Evolutionary conservation across 2,888 invertebrate species (phyloP).

Genomic region (Dione juno): DNA sequence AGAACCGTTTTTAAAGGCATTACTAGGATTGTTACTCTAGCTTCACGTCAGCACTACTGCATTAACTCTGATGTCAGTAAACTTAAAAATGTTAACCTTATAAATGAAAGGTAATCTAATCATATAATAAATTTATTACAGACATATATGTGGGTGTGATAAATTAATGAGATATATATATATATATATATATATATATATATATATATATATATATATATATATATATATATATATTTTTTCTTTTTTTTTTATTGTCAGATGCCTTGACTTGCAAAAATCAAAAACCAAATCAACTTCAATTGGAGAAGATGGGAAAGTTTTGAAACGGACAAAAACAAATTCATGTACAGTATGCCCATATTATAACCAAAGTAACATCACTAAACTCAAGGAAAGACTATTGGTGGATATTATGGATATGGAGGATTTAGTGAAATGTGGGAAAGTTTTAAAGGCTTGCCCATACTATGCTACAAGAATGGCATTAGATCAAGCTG

Average conservation of each 20-base stretch:
- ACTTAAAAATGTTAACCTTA: constrained; percentile 89
- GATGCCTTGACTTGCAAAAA: constrained; percentile 91
- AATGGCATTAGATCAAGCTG: constrained; percentile 91
- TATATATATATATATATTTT: background rate
- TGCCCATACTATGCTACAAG: constrained; percentile 98
- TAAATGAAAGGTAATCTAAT: constrained; percentile 90
- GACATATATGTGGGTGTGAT: too few species aligned
- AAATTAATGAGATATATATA: too few species aligned
- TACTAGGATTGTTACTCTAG: constrained; percentile 90
- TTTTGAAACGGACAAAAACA: constrained; percentile 85
- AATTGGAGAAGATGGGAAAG: constrained; percentile 84
- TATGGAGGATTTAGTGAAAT: constrained; percentile 92
- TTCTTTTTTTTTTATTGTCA: constrained; percentile 53
- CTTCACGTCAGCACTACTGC: constrained; percentile 96
- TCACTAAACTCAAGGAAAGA: constrained; percentile 86
- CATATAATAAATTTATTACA: background rate
- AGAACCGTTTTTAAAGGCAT: constrained; percentile 89
- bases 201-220: too few species aligned
- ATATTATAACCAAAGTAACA: constrained; percentile 85
- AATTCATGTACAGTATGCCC: constrained; percentile 85
- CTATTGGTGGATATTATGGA: constrained; percentile 89
- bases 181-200: too few species aligned
- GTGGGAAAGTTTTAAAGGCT: constrained; percentile 87
- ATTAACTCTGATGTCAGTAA: constrained; percentile 91
- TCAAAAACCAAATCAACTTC: constrained; percentile 83